These are phyloP conservation scores for Scaptomyza graminum DNA, from an alignment of 1,140 invertebrate genomes.

Conservation along the genomic window DNA sequence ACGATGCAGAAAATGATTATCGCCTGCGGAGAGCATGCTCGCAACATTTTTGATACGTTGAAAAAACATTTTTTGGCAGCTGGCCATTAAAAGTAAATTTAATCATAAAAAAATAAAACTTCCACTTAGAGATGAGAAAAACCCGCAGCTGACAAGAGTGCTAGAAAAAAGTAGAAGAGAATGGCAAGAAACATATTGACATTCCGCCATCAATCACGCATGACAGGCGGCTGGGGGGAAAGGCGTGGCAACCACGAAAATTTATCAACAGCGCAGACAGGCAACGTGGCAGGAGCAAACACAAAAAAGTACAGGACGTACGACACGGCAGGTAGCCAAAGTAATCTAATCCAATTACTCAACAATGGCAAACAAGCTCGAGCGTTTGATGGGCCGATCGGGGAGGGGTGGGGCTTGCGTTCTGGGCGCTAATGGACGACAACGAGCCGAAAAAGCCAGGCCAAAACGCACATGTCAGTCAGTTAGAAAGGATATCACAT, in stretches of 20 bases:
- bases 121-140: slow-evolving; percentile 15
- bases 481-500: slow-evolving; percentile 56
- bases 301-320: not conserved
- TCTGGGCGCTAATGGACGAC: slow-evolving; percentile 63
- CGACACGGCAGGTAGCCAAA: slow-evolving; percentile 32
- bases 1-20: slow-evolving; percentile 75
- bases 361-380: slow-evolving; percentile 75
- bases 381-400: not conserved
- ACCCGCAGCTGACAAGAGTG: slow-evolving; percentile 41
- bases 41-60: not conserved
- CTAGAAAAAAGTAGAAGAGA: slow-evolving; percentile 35
- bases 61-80: slow-evolving; percentile 11
- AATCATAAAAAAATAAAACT: slow-evolving; percentile 46
- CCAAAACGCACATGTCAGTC: not conserved
- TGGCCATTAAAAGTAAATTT: slow-evolving; percentile 73
- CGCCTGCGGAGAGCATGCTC: not conserved
- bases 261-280: slow-evolving; percentile 47
- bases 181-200: slow-evolving; percentile 63
- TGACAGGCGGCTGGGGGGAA: slow-evolving; percentile 52
- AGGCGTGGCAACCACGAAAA: slow-evolving; percentile 48
- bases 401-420: slow-evolving; percentile 13
- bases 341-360: slow-evolving; percentile 83
- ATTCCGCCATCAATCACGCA: slow-evolving; percentile 71
- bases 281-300: slow-evolving; percentile 14
- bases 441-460: slow-evolving; percentile 18